A percentile compares a stretch with the other conserved stretches of the same genome.
These are phyloP conservation scores for Aldrovandia affinis DNA, from an alignment of 2,797 vertebrate species.

Conservation along the genomic window DNA sequence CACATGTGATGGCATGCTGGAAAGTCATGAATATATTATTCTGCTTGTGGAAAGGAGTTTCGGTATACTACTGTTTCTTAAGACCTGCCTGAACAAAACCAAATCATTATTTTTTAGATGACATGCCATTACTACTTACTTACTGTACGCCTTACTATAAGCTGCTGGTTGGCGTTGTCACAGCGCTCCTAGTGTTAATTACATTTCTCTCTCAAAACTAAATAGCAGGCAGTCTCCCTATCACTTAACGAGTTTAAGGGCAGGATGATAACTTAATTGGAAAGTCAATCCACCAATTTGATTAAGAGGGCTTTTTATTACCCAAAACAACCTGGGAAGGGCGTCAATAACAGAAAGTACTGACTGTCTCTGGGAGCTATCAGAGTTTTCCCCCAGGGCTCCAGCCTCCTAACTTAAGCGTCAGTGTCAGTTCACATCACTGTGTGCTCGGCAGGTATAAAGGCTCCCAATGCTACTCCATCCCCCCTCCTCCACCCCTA, in stretches of 20 bases:
- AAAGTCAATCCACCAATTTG: slow-evolving; percentile 25
- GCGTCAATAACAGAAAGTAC: slow-evolving; percentile 50
- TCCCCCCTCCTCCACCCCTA: too few relatives aligned
- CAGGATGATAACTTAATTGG: slow-evolving; percentile 1
- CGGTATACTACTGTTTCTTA: too few relatives aligned
- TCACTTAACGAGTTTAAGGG: background rate
- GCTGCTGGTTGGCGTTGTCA: too few relatives aligned
- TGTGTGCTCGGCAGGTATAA: background rate
- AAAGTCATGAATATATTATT: too few relatives aligned
- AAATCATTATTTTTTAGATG: too few relatives aligned
- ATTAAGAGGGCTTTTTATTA: slow-evolving; percentile 54
- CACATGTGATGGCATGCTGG: too few relatives aligned
- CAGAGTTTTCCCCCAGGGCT: background rate
- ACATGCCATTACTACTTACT: too few relatives aligned
- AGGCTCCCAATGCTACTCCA: background rate
- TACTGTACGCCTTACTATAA: too few relatives aligned
- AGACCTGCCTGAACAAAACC: too few relatives aligned
- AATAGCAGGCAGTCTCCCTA: background rate
- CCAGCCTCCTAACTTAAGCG: background rate
- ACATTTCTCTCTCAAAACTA: background rate
- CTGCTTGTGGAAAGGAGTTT: too few relatives aligned
- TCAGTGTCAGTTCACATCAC: background rate
- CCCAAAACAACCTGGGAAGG: slow-evolving; percentile 50
- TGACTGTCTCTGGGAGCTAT: background rate
- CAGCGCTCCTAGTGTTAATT: too few relatives aligned